Evolutionary conservation across 2,797 vertebrate genomes (phyloP), one percentile per base, ranked within the genome.

Genomic region (Pantherophis alleghaniensis): DNA sequence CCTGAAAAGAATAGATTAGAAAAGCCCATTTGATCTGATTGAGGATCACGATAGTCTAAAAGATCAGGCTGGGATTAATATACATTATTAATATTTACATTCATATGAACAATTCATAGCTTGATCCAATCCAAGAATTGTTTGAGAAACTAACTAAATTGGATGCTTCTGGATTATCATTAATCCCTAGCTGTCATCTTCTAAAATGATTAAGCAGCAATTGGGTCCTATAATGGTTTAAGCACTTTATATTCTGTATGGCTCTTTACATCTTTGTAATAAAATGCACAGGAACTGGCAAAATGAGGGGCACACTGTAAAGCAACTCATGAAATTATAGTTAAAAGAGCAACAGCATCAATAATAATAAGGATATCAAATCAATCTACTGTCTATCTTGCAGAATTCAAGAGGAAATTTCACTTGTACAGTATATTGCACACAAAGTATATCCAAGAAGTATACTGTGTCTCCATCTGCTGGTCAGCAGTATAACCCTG

Each of bases 381-480:
- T 92, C 92, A 83, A 37, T 90, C 87, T 92, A 93, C 92, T 53
- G 92, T 94, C 90, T 87, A 93, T 93, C 7, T 86, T 91, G 94
- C 93, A 88, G 96, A 93, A 88, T 86, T 7, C 69, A 69, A 42
- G 59, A 90, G 66, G 37, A 63, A 51, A 42, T 7, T 79, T 91
- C 87, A 93, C 91, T 88, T 94, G 1, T 60, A 92, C 53, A 47
- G 74, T 47, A 83, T 20, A 13, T 22, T 57, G 28, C 90, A 32
- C 2, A n/a, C 66, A 0, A 74, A 74, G n/a, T 37, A 37, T 61
- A 66, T 93, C 92, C 89, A 97, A 97, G 96, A 94, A 93, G 93
- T 96, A 97, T 97, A 95, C 97, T 98, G 97, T 98, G 97, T 98
- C 98, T 97, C 98, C 98, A 98, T 97, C 98, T 98, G 92, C 97